Percentiles rank a stretch among this genome's conserved stretches.
These are phyloP conservation scores for Rotaria sp. DNA, from an alignment of 2,888 invertebrate genomes.

Conservation along the genomic window DNA sequence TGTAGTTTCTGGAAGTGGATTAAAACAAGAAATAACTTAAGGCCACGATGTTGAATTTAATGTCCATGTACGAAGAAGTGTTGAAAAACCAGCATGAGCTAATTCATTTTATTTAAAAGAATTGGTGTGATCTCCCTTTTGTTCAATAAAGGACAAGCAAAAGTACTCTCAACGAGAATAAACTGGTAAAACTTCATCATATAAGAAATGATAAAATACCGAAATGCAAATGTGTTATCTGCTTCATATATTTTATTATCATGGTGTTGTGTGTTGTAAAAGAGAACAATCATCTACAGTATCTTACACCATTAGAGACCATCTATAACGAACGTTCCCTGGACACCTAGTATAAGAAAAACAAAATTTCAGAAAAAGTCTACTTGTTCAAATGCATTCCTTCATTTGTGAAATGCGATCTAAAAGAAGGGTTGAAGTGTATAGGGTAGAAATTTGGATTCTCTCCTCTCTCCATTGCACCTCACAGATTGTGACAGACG, in stretches of 20 bases:
- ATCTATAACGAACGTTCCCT: too few species aligned
- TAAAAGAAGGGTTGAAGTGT: too few species aligned
- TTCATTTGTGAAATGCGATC: too few species aligned
- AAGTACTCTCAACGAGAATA: background rate
- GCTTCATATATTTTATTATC: background rate
- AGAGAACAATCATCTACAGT: background rate
- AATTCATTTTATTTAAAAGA: background rate
- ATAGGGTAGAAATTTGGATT: too few species aligned
- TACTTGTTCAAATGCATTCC: too few species aligned
- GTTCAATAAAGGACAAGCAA: background rate
- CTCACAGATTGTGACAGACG: too few species aligned
- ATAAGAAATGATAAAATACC: background rate
- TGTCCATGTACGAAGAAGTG: background rate
- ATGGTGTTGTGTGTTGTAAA: background rate
- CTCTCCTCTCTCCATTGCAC: too few species aligned
- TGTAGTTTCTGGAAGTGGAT: conserved; percentile 33
- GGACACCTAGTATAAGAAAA: too few species aligned
- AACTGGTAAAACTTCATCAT: background rate
- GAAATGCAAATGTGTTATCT: background rate
- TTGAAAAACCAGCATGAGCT: background rate
- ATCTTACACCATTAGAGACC: background rate
- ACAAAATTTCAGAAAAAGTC: too few species aligned
- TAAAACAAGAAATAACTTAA: conserved; percentile 20
- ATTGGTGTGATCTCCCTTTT: background rate
- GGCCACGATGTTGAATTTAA: conserved; percentile 11